Evolutionary conservation across 2,888 invertebrate species (phyloP).

Genomic region (Branchipolynoe longqiensis): DNA sequence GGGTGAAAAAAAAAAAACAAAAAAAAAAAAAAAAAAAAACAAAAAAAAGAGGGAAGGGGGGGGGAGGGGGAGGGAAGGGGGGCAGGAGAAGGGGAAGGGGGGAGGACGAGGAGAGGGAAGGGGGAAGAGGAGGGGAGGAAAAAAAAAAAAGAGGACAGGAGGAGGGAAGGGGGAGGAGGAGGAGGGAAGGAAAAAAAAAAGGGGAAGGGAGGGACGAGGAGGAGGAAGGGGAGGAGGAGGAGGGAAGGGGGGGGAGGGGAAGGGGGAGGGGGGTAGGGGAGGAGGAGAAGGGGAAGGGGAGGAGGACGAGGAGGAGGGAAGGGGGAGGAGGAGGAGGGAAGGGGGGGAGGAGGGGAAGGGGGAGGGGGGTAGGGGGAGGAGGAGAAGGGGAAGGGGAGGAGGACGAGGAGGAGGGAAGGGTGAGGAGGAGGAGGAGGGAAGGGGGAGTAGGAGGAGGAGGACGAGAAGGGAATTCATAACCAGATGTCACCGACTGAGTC

Average conservation of each 20-base stretch:
- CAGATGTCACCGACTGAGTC: constrained; percentile 16
- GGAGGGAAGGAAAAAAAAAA: not conserved
- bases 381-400: not conserved
- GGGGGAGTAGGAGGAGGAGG: not conserved
- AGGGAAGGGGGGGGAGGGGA: not conserved
- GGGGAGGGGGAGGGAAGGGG: not conserved
- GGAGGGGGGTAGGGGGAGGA: too few relatives aligned
- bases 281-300: not conserved
- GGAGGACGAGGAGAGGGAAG: too few relatives aligned
- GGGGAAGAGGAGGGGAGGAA: not conserved
- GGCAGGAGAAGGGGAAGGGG: not conserved
- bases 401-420: not conserved
- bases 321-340: not conserved
- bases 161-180: not conserved
- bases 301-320: not conserved
- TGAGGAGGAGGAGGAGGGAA: not conserved
- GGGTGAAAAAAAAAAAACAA: too few relatives aligned
- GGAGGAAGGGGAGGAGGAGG: not conserved
- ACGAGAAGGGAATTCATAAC: not conserved
- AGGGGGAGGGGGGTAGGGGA: not conserved
- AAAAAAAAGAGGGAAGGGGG: not conserved
- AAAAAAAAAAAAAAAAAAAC: too few relatives aligned
- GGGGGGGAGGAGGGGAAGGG: not conserved
- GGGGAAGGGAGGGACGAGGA: not conserved
- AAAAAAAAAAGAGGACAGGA: not conserved